A percentile compares a stretch with the other conserved stretches of the same genome.
Conservation (phyloP, 2,888 invertebrate genomes). For the Melolontha melolontha region DNA sequence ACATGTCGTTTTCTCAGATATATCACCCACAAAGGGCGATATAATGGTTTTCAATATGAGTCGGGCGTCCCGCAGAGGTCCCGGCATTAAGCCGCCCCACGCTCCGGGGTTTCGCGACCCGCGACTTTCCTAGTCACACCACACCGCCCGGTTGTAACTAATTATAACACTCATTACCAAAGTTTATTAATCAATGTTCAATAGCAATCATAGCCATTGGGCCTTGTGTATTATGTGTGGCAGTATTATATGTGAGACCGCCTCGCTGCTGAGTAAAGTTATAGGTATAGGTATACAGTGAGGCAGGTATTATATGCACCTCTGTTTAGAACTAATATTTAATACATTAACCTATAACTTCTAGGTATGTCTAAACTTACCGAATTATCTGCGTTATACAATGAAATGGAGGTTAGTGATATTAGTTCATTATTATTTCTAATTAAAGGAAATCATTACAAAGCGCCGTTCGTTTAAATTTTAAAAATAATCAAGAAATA, state of each 20-base stretch:
- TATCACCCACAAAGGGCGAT: conserved; percentile 51
- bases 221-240: conserved; percentile 50
- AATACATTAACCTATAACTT: conserved; percentile 22
- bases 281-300: conserved; percentile 19
- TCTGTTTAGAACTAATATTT: conserved; percentile 23
- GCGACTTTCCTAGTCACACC: conserved; percentile 45
- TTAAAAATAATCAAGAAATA: too few species aligned
- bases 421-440: too few species aligned
- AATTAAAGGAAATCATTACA: too few species aligned
- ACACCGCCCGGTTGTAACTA: conserved; percentile 58
- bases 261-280: conserved; percentile 33
- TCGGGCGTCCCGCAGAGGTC: conserved; percentile 54
- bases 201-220: conserved; percentile 60
- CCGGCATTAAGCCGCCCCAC: conserved; percentile 58
- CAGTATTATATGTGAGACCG: conserved; percentile 41
- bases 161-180: conserved; percentile 66
- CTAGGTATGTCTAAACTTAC: not conserved
- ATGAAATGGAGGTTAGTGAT: too few species aligned
- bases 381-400: too few species aligned
- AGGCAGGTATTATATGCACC: conserved; percentile 9
- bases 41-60: conserved; percentile 55
- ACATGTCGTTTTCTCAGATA: conserved; percentile 50
- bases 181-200: conserved; percentile 67
- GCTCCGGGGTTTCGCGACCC: conserved; percentile 55
- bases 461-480: too few species aligned